phyloP scores from a whole-genome alignment of 2,888 invertebrate genomes.

The Adineta ricciae region DNA sequence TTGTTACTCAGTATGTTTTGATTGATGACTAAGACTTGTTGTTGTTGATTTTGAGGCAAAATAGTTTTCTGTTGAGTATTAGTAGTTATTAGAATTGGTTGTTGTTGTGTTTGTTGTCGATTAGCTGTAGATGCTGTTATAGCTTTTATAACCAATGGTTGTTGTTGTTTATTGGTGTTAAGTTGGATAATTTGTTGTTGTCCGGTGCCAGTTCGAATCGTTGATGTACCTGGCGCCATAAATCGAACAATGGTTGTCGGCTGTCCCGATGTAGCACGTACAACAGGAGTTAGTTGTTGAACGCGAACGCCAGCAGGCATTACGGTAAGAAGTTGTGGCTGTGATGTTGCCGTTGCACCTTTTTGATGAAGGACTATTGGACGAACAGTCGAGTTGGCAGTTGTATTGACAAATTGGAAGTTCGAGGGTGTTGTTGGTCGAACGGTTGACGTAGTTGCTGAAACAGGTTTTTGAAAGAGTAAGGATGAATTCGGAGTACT shows the following conservation, averaged over 20 bases:
- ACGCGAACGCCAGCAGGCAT: conserved; percentile 19
- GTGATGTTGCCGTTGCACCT: not conserved
- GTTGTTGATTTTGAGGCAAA: not conserved
- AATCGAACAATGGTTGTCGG: conserved; percentile 1
- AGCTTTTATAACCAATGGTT: conserved; percentile 15
- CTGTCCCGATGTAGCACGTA: not conserved
- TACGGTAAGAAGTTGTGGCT: conserved; percentile 13
- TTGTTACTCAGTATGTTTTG: not conserved
- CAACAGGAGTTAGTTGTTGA: not conserved
- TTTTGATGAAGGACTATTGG: conserved; percentile 9
- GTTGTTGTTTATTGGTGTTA: not conserved
- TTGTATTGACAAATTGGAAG: not conserved
- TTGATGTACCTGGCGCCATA: not conserved
- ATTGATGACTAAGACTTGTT: not conserved
- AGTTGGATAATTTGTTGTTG: conserved; percentile 5
- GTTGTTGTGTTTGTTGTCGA: not conserved
- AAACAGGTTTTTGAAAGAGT: not conserved
- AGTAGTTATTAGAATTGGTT: not conserved
- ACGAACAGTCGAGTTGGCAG: not conserved
- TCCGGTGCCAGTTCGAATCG: not conserved
- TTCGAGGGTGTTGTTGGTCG: not conserved
- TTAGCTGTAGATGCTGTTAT: not conserved
- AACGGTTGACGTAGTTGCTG: not conserved
- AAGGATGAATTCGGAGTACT: not conserved
- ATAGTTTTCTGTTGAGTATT: not conserved